phyloP scores from a whole-genome alignment of 2,113 vertebrate genomes.

The Aix galericulata region DNA sequence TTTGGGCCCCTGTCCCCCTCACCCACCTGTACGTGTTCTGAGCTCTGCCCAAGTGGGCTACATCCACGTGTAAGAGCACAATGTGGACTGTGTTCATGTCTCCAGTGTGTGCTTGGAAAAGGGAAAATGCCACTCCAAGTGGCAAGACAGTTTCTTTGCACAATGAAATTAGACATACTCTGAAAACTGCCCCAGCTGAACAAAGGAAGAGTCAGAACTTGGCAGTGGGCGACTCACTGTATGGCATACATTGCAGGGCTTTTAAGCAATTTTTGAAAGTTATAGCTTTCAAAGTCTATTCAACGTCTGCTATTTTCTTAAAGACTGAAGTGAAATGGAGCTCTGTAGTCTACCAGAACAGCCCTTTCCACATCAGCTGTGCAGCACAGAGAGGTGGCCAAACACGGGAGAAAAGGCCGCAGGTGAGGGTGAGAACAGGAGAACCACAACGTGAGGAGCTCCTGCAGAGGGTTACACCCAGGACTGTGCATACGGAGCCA shows the following conservation, averaged over 20 bases:
- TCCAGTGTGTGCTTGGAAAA: neutral
- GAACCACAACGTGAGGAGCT: neutral
- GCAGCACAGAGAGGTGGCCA: neutral
- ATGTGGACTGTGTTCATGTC: neutral
- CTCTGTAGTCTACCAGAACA: neutral
- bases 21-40: neutral
- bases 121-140: neutral
- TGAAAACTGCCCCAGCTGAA: neutral
- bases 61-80: rapidly evolving
- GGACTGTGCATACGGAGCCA: too few species aligned
- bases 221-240: neutral
- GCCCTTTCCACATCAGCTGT: neutral
- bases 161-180: neutral
- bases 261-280: neutral
- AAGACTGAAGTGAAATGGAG: neutral
- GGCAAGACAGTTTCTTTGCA: neutral
- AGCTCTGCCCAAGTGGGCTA: neutral
- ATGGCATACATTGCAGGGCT: neutral
- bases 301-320: neutral
- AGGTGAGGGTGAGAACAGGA: neutral
- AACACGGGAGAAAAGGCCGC: neutral
- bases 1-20: too few species aligned
- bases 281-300: neutral
- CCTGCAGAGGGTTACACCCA: neutral
- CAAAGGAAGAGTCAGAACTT: neutral